Conservation (phyloP, 30 jellyfish, hydroid and myxozoan genomes). For the Cassiopea andromeda region DNA sequence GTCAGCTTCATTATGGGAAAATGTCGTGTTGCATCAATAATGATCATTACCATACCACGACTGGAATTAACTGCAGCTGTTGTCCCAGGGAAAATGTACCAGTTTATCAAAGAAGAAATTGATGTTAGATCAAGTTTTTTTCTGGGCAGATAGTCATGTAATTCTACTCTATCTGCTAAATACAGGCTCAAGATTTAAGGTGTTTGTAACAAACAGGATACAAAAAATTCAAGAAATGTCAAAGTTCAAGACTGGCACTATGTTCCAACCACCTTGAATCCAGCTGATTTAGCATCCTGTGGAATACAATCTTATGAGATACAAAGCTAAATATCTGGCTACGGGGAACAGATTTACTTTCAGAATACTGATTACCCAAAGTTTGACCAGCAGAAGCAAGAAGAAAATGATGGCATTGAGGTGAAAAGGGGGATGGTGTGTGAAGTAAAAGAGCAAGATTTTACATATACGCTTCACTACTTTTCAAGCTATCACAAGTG, state of each 20-base stretch:
- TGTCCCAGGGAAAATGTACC: not conserved
- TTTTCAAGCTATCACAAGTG: not conserved
- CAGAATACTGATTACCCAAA: not conserved
- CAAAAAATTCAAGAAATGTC: not conserved
- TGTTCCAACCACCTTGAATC: not conserved
- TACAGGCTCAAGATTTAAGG: not conserved
- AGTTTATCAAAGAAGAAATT: not conserved
- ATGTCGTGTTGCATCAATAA: not conserved
- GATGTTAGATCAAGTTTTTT: not conserved
- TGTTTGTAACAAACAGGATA: not conserved
- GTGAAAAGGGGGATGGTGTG: not conserved
- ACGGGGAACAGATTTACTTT: not conserved
- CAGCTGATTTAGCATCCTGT: not conserved
- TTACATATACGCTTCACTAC: not conserved
- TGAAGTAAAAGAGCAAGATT: not conserved
- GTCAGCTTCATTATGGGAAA: not conserved
- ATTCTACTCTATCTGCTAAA: not conserved
- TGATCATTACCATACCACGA: not conserved
- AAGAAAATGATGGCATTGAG: not conserved
- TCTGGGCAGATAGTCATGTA: not conserved
- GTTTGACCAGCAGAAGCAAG: not conserved
- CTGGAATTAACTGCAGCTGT: slow-evolving; percentile 1
- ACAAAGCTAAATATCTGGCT: not conserved
- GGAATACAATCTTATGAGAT: not conserved
- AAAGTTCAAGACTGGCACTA: not conserved